Evolutionary conservation across 2,113 vertebrate genomes (phyloP), one percentile per base, ranked within the genome.

Genomic region (Trogon surrucura): DNA sequence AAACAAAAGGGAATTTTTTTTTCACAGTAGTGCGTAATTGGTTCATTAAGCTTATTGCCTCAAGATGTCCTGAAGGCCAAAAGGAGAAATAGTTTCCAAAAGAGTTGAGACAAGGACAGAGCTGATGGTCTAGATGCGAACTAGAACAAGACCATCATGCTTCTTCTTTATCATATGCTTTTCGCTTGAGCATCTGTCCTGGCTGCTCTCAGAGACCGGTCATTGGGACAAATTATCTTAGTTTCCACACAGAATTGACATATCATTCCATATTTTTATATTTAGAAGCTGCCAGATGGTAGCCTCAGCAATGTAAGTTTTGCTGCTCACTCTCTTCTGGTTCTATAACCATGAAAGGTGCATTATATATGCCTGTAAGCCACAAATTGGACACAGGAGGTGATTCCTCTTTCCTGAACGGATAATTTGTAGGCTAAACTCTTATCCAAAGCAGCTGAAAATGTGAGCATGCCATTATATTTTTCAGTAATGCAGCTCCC

Each of bases 1-100:
- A 64, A 60, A 14, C 26, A 22, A 64, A 81, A 81, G 53, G 78
- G 27, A 80, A 69, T 57, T 65, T 2, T n/a, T n/a, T 77, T 91
- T 90, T 66, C 80, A 44, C 62, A 91, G 92, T 66, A 23, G 30
- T 6, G 38, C 14, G 23, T 73, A 65, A 21, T 26, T 13, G 16
- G 5, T 18, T 82, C 51, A 0, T 29, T 19, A 81, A 81, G 32
- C 16, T 94, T 67, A 85, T 90, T 90, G 88, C 88, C 12, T 29
- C 92, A 82, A 82, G 91, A 90, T 54, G 74, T 88, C 58, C 62
- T n/a, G 58, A 61, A 81, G 45, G 50, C 90, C 88, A 85, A 79
- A 88, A 71, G 48, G 27, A 95, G 74, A 74, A 91, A 72, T 3
- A 8, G 11, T 94, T 94, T 94, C 92, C 45, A 61, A 65, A 81